Evolutionary conservation across 2,797 vertebrate species (phyloP), one percentile per base, ranked within the genome.

Genomic region (Onychomys torridus): DNA sequence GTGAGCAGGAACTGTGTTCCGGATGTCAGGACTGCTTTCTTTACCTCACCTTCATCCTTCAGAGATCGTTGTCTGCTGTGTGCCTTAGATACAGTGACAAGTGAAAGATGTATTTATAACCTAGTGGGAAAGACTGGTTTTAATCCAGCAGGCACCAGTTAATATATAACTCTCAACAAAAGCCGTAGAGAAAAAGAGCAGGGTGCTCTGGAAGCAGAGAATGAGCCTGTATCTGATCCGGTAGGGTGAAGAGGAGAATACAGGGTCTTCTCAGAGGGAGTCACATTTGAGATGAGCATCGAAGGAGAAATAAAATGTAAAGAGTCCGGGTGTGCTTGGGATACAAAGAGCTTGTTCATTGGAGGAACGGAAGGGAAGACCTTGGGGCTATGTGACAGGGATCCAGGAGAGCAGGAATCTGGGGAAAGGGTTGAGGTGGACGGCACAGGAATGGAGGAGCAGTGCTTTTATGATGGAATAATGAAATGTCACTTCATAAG

Each of bases 101-200:
- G 13, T 63, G 61, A 75, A 75, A 88, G 9, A 89, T 29, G 9
- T 67, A 25, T 2, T 77, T 67, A 8, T 65, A 86, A 77, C 76
- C 65, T 73, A n/a, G 63, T 63, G 46, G 52, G 75, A 84, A 63
- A 96, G 78, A n/a, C 71, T 93, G 69, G 90, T 63, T 88, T 93
- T 77, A 65, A 95, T 83, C 69, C 52, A 84, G 13, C 49, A 86
- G 84, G 40, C 37, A 84, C 34, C 40, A 77, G 52, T 83, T 65
- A 83, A 23, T 49, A 40, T 55, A 10, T 79, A 71, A 76, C 75
- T 84, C 67, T 86, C 82, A 86, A 43, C 37, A 46, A 96, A 83
- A n/a, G 46, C 59, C 79, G 55, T 90, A 27, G 83, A 95, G 49
- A 69, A 67, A 94, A 76, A 89, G 34, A 94, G 46, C 43, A 63